Conservation (phyloP, 2,888 invertebrate species). For the Lasioglossum lativentre region DNA sequence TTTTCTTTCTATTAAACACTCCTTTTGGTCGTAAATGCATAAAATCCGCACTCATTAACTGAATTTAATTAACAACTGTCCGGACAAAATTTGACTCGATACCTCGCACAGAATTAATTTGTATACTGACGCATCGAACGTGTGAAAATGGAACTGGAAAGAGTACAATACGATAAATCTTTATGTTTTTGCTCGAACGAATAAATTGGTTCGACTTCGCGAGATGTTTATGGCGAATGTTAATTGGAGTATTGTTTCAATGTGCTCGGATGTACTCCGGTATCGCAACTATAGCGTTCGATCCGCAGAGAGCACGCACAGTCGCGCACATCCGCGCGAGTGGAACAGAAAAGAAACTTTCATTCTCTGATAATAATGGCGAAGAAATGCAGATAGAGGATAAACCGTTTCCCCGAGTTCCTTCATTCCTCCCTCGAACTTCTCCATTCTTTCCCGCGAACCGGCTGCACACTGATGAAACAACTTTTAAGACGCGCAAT, state of each 20-base stretch:
- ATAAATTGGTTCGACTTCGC: not conserved
- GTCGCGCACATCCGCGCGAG: not conserved
- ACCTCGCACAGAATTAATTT: too few species aligned
- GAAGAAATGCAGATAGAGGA: not conserved
- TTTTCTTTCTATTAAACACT: too few species aligned
- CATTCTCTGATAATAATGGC: not conserved
- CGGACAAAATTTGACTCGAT: too few species aligned
- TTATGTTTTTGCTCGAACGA: not conserved
- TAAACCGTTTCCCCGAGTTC: not conserved
- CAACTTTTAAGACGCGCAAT: constrained; percentile 19
- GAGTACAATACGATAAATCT: too few species aligned
- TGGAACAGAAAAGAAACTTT: not conserved
- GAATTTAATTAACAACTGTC: too few species aligned
- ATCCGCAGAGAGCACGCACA: not conserved
- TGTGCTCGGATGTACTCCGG: not conserved
- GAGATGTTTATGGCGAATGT: not conserved
- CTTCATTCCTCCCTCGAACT: not conserved
- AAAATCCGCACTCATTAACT: too few species aligned
- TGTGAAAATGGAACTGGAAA: too few species aligned
- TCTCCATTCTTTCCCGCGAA: not conserved
- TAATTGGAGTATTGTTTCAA: not conserved
- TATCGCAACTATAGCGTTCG: not conserved
- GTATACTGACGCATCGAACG: too few species aligned
- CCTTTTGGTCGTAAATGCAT: too few species aligned
- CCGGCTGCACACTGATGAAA: not conserved